Conservation (phyloP, 1,140 invertebrate genomes). For the Panagrolaimus sp. region DNA sequence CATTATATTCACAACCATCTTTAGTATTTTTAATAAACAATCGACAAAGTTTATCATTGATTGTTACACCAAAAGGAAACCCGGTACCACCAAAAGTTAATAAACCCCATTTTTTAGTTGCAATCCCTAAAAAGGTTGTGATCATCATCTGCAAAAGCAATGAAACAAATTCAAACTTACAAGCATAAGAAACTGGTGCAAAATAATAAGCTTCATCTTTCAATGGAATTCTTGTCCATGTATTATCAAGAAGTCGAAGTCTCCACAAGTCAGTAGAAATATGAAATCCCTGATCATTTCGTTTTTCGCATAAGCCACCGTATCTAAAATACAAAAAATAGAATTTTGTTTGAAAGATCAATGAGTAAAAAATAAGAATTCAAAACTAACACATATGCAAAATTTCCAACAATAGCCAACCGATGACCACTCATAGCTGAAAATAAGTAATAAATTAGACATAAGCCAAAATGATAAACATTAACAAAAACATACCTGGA, state of each 20-base stretch:
- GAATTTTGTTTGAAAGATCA: no score
- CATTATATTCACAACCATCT: not conserved
- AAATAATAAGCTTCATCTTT: not conserved
- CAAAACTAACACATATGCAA: not conserved
- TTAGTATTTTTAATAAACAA: not conserved
- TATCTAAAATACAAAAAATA: no score
- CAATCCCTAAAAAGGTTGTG: not conserved
- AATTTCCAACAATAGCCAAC: not conserved
- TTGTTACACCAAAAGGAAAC: not conserved
- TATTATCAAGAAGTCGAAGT: not conserved
- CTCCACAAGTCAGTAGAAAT: not conserved
- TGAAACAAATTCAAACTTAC: not conserved
- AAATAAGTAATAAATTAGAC: no score
- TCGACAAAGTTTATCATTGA: not conserved
- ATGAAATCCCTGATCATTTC: not conserved
- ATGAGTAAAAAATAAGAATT: no score
- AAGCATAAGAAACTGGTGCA: constrained; percentile 6
- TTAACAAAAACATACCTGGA: no score
- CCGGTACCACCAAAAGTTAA: constrained; percentile 1
- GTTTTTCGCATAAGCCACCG: not conserved
- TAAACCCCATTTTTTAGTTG: not conserved
- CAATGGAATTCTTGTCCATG: not conserved
- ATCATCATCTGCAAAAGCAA: not conserved
- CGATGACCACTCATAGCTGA: constrained; percentile 2
- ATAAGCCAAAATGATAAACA: no score